Base-by-base conservation (phyloP, 2,888 invertebrate species). In the Synanthedon myopaeformis region DNA sequence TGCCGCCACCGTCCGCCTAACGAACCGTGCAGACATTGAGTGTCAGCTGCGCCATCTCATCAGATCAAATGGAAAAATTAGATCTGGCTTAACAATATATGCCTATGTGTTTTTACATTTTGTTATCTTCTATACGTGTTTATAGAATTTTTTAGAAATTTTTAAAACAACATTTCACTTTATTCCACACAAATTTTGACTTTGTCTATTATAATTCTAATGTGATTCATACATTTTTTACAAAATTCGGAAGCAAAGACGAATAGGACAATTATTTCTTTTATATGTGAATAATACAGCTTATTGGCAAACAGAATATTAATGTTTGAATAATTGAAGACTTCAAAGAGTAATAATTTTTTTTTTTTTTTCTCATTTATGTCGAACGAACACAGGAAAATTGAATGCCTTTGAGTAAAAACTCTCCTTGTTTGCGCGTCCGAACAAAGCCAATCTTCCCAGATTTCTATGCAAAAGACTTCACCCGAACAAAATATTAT, bases 401-500 rank as follows among this genome's bases (percentile, higher is more conserved):
- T 65, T 65, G 63, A 72, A 70, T 67, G 68, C 72, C 72, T 80
- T 76, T 79, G 78, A 79, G 75, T 69, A 67, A 62, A 62, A 70
- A 72, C 69, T 68, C 61, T 64, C 69, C 69, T 76, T 79, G 76
- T 82, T 81, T 81, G 76, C 71, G 71, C 61, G 72, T 68, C 72
- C 73, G 72, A 66, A 82, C 78, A 82, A 81, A 76, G 76, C 75
- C 78, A 82, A 79, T 79, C 71, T 73, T 64, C 57, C 61, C 66
- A 71, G 72, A 79, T 79, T 80, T 74, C 74, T 71, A 76, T 79
- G 78, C 77, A 78, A 82, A 81, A 74, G 67, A 76, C 70, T 75
- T 68, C 57, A 57, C 60, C 61, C 58, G 67, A 73, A 70, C 70
- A 78, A 78, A 82, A 82, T 79, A 80, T 76, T 75, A 74, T 70